Conservation (phyloP, 2,113 vertebrate species). For the Mobula hypostoma region DNA sequence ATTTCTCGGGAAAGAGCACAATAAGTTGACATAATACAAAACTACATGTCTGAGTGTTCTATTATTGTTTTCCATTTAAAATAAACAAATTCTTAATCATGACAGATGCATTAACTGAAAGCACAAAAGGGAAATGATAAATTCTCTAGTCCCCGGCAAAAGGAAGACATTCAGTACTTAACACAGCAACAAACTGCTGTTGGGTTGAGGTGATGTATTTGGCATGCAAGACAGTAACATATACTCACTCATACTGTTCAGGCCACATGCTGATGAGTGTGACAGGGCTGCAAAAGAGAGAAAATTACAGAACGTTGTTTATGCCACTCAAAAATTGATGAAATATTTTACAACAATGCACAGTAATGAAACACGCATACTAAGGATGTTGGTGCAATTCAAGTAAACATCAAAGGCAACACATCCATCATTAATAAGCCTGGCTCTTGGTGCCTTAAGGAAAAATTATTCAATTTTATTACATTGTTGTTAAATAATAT, state of each 20-base stretch:
- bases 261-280: slow-evolving; percentile 99
- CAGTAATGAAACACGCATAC: slow-evolving; percentile 42
- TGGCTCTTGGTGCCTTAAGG: background rate
- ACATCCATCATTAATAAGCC: background rate
- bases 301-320: slow-evolving; percentile 52
- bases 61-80: background rate
- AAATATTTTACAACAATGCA: slow-evolving; percentile 42
- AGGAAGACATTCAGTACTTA: background rate
- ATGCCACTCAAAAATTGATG: slow-evolving; percentile 44
- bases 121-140: background rate
- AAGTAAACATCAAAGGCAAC: background rate
- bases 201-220: slow-evolving; percentile 35
- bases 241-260: slow-evolving; percentile 98
- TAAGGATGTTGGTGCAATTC: slow-evolving; percentile 40
- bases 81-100: background rate
- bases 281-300: slow-evolving; percentile 78
- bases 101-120: background rate
- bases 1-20: background rate
- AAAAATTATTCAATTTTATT: background rate
- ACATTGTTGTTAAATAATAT: background rate
- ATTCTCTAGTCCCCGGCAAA: background rate
- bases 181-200: background rate
- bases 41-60: background rate
- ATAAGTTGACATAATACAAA: background rate
- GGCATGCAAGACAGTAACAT: slow-evolving; percentile 42